Evolutionary conservation across 2,888 invertebrate species (phyloP).

Genomic region (Diarsia brunnea): DNA sequence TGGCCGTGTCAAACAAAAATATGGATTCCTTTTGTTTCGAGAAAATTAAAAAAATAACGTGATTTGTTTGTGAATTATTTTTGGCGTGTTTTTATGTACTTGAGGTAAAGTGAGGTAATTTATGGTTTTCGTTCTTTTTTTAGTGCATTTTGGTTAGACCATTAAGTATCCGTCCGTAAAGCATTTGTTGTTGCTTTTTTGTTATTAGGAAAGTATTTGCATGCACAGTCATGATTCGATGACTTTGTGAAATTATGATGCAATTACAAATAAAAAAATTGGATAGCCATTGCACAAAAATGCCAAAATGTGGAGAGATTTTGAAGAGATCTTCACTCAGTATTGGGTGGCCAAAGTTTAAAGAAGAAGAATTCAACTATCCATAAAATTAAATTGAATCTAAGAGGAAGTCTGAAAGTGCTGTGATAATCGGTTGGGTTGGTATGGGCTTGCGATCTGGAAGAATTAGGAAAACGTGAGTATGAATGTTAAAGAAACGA

Average conservation of each 20-base stretch:
- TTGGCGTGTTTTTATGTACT: constrained; percentile 9
- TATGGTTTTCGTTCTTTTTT: constrained; percentile 7
- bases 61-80: constrained; percentile 57
- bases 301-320: not conserved
- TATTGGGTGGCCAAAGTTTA: not conserved
- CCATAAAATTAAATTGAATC: not conserved
- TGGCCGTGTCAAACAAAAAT: constrained; percentile 60
- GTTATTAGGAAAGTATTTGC: not conserved
- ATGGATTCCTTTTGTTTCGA: constrained; percentile 54
- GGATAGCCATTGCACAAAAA: not conserved
- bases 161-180: not conserved
- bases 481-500: too few relatives aligned
- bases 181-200: not conserved
- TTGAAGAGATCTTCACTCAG: not conserved
- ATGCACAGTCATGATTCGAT: not conserved
- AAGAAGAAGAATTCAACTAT: not conserved
- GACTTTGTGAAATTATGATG: not conserved
- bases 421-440: too few relatives aligned
- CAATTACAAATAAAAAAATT: not conserved
- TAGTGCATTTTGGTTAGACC: not conserved
- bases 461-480: too few relatives aligned
- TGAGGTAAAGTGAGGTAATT: constrained; percentile 32
- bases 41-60: constrained; percentile 60
- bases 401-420: too few relatives aligned
- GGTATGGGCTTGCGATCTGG: too few relatives aligned